phyloP scores from a whole-genome alignment of 2,888 invertebrate genomes.

The Pristionchus mayeri region DNA sequence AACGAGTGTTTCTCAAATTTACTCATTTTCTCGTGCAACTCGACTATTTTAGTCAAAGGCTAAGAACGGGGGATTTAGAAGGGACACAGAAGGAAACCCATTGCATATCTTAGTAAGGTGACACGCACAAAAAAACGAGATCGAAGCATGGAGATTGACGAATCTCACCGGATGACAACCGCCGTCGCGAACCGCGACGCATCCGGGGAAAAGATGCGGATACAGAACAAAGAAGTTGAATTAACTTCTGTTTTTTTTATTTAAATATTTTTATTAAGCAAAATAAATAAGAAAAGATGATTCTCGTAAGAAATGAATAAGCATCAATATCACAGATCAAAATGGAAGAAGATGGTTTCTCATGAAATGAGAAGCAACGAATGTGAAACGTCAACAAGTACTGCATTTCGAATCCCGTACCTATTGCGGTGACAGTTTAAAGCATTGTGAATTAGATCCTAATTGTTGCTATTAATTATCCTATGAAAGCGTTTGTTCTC shows the following conservation, averaged over 20 bases:
- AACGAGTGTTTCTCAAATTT: too few species aligned
- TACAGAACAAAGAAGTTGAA: too few species aligned
- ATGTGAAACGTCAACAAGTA: constrained; percentile 31
- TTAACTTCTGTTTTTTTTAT: neutral
- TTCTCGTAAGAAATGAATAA: neutral
- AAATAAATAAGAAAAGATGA: too few species aligned
- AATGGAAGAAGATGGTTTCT: neutral
- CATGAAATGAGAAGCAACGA: constrained; percentile 6
- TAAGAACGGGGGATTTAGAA: too few species aligned
- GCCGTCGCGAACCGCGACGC: neutral
- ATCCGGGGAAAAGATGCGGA: neutral
- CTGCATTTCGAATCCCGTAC: constrained; percentile 10
- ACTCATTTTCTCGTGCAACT: too few species aligned
- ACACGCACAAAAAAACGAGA: neutral
- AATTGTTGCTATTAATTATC: neutral
- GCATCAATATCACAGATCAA: constrained; percentile 12
- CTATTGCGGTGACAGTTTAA: constrained; percentile 9
- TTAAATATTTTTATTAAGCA: too few species aligned
- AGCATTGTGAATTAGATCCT: neutral
- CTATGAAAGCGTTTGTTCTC: constrained; percentile 27
- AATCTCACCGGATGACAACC: neutral
- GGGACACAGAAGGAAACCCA: too few species aligned
- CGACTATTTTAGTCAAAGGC: too few species aligned
- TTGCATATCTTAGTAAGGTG: too few species aligned
- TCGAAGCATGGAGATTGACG: neutral